These are phyloP conservation scores for Sclerurus mexicanus DNA, from an alignment of 2,113 vertebrate species.

Conservation along the genomic window DNA sequence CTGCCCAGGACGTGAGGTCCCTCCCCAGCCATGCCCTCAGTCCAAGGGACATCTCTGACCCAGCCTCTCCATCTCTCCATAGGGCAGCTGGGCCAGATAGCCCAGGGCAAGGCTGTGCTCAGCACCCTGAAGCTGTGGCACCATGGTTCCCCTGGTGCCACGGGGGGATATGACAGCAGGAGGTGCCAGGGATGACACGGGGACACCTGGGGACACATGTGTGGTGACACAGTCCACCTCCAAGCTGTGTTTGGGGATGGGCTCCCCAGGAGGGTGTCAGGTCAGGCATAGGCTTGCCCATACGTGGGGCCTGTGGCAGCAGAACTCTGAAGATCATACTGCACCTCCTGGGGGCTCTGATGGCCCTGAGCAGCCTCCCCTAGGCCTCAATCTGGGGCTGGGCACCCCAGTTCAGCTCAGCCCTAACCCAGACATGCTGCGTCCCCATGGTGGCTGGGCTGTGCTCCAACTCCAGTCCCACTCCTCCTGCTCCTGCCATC, in stretches of 20 bases:
- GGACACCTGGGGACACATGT: not conserved
- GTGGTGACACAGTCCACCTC: not conserved
- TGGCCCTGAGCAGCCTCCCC: not conserved
- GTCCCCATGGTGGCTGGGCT: not conserved
- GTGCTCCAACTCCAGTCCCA: not conserved
- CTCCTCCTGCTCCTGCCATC: not conserved
- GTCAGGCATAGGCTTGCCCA: not conserved
- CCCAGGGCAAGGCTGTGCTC: not conserved
- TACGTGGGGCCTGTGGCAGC: fast-evolving
- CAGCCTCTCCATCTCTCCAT: not conserved
- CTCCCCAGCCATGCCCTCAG: not conserved
- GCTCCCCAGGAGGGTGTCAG: fast-evolving
- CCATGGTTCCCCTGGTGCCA: not conserved
- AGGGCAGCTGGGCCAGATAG: too few species aligned
- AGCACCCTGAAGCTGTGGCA: not conserved
- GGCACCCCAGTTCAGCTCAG: not conserved
- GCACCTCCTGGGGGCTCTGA: not conserved
- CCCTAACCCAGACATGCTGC: not conserved
- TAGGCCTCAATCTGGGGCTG: fast-evolving
- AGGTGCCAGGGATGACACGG: not conserved
- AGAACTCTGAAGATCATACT: not conserved
- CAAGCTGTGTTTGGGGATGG: not conserved
- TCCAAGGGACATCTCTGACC: not conserved
- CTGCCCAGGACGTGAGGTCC: not conserved
- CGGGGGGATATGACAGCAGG: not conserved